Percentiles rank a stretch among this genome's conserved stretches.
Evolutionary conservation across 2,113 vertebrate species (phyloP).

Genomic region (Reinhardtius hippoglossoides): DNA sequence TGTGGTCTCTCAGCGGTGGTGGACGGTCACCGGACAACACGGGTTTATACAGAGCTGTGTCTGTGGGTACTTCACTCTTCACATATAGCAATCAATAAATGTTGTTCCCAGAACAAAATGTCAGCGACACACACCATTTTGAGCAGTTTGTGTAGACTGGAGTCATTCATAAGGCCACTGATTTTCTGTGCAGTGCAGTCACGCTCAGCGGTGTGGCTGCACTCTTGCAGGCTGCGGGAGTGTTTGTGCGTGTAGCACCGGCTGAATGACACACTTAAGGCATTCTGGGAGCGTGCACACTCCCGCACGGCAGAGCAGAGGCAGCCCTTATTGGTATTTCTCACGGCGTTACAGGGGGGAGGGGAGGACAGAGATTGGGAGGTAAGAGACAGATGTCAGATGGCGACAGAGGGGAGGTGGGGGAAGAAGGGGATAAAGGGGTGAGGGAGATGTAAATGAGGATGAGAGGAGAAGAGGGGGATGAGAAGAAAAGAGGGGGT

Average conservation of each 20-base stretch:
- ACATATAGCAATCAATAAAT: not conserved
- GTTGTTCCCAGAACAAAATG: not conserved
- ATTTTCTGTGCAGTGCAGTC: slow-evolving; percentile 84
- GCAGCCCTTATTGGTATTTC: slow-evolving; percentile 86
- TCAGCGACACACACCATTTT: not conserved
- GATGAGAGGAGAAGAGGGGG: not conserved
- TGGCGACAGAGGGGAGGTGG: slow-evolving; percentile 2
- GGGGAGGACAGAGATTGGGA: slow-evolving; percentile 21
- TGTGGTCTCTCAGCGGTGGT: slow-evolving; percentile 2
- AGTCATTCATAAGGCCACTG: slow-evolving; percentile 24
- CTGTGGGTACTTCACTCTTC: not conserved
- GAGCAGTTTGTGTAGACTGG: slow-evolving; percentile 8
- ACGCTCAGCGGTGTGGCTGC: slow-evolving; percentile 78
- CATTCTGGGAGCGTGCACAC: slow-evolving; percentile 81
- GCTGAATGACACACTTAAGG: slow-evolving; percentile 84
- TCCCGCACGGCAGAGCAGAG: slow-evolving; percentile 65
- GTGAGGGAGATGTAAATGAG: slow-evolving; percentile 26
- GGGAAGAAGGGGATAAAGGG: slow-evolving; percentile 3
- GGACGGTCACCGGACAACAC: not conserved
- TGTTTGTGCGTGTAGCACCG: no score
- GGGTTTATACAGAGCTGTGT: not conserved
- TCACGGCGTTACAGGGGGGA: slow-evolving; percentile 83
- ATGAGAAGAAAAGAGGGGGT: not conserved
- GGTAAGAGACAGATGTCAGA: slow-evolving; percentile 45
- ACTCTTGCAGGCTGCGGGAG: slow-evolving; percentile 69